Evolutionary conservation across 2,888 invertebrate genomes (phyloP).

Genomic region (Apamea anceps): DNA sequence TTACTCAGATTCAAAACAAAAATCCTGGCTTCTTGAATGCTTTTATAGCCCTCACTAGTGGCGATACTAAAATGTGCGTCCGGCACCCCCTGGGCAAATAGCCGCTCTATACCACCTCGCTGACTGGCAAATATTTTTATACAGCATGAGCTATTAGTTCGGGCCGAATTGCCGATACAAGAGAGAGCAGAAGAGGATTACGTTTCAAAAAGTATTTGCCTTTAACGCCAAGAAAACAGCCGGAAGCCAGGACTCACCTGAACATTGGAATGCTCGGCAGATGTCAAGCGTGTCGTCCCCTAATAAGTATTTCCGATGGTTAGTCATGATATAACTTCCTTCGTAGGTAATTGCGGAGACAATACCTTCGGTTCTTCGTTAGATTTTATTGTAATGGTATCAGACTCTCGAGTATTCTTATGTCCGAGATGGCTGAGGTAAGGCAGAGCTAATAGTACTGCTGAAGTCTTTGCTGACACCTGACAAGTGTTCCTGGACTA

Average conservation of each 20-base stretch:
- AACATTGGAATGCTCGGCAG: constrained; percentile 52
- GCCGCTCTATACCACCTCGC: background rate
- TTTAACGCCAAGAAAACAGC: constrained; percentile 26
- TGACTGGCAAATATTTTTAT: background rate
- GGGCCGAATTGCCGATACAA: too few species aligned
- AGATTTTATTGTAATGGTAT: constrained; percentile 2
- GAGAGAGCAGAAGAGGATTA: background rate
- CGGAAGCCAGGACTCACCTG: constrained; percentile 43
- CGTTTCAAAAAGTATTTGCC: constrained; percentile 4
- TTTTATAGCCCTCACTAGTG: background rate
- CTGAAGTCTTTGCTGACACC: background rate
- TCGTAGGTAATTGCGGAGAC: constrained; percentile 28
- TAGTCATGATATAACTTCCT: constrained; percentile 50
- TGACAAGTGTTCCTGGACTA: background rate
- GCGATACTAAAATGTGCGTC: background rate
- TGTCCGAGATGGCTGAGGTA: background rate
- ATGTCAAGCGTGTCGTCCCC: constrained; percentile 58
- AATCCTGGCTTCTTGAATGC: background rate
- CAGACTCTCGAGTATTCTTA: background rate
- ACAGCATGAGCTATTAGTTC: background rate
- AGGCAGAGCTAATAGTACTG: background rate
- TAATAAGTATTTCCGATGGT: constrained; percentile 55
- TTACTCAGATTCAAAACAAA: background rate
- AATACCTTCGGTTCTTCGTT: constrained; percentile 7
- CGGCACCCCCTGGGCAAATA: background rate